Percentiles rank a stretch among this genome's conserved stretches.
Evolutionary conservation across 2,797 vertebrate species (phyloP).

Genomic region (Cyclura pinguis): DNA sequence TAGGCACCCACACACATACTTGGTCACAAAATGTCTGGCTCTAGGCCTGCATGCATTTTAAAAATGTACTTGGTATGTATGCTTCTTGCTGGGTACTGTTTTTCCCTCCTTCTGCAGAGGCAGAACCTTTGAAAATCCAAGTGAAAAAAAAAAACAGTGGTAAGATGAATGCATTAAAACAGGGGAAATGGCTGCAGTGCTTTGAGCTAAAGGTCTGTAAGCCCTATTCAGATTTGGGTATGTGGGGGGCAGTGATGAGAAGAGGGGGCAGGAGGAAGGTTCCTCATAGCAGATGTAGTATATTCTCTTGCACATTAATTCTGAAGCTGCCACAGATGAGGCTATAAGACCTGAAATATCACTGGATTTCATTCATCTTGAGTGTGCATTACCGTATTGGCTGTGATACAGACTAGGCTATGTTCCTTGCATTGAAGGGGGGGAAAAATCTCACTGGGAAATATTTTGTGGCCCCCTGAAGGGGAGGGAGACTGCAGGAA

Average conservation of each 20-base stretch:
- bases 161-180: constrained; percentile 65
- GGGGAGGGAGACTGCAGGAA: constrained; percentile 29
- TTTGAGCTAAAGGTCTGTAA: constrained; percentile 65
- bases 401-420: constrained; percentile 62
- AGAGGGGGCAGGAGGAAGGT: constrained; percentile 32
- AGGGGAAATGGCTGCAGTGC: constrained; percentile 71
- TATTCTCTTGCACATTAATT: constrained; percentile 73
- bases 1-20: neutral
- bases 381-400: constrained; percentile 58
- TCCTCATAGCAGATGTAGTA: constrained; percentile 72
- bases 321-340: constrained; percentile 76
- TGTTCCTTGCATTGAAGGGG: constrained; percentile 46
- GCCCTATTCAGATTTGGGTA: constrained; percentile 71
- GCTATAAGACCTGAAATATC: constrained; percentile 77
- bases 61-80: constrained; percentile 67
- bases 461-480: constrained; percentile 23
- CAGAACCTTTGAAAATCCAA: constrained; percentile 68
- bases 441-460: neutral
- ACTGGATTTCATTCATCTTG: constrained; percentile 75
- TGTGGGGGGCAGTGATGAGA: neutral
- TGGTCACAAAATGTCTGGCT: neutral
- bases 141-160: constrained; percentile 62
- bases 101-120: constrained; percentile 60
- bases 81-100: constrained; percentile 59
- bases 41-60: constrained; percentile 2